Evolutionary conservation across 2,113 vertebrate species (phyloP), one percentile per base, ranked within the genome.

Genomic region (Sarotherodon lohbergeri): DNA sequence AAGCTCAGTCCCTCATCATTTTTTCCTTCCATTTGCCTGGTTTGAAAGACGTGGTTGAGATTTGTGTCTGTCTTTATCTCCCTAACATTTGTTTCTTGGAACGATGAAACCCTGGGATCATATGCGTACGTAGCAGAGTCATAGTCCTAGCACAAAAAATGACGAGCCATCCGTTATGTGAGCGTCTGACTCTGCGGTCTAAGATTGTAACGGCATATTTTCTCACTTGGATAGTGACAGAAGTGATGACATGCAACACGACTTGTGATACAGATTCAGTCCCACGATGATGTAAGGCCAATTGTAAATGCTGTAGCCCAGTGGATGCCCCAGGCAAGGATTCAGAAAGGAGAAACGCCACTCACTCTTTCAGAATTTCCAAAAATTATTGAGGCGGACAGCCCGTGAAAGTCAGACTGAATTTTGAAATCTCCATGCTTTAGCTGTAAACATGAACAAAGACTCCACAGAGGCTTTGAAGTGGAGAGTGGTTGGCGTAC

Each of bases 291-390:
- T 32, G 66, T 87, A 63, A 92, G 54, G 81, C 71, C 81, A 17
- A 32, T 81, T 86, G 85, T 73, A 59, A 85, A 86, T 63, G 56
- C 85, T 36, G 82, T 78, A 87, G 82, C 86, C 66, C 79, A 66
- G 80, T 27, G 54, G 56, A 63, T n/a, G 87, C 90, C 86, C 68
- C 29, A 83, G 90, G 91, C 92, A 92, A 91, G 90, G 82, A 88
- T 93, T 93, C 90, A 68, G 89, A 81, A 73, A 92, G 89, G 84
- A 90, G 91, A 91, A 89, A 89, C 54, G 91, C 92, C 91, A 86
- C 87, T 84, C 87, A 83, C 82, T 86, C 83, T 82, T 68, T 90
- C 79, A 46, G 43, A 79, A 84, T 81, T 86, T 82, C 66, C 84
- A 82, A 86, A 90, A 89, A 81, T 87, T 88, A 90, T 85, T 59